phyloP scores from a whole-genome alignment of 2,797 vertebrate genomes.

The Anas bahamensis region DNA sequence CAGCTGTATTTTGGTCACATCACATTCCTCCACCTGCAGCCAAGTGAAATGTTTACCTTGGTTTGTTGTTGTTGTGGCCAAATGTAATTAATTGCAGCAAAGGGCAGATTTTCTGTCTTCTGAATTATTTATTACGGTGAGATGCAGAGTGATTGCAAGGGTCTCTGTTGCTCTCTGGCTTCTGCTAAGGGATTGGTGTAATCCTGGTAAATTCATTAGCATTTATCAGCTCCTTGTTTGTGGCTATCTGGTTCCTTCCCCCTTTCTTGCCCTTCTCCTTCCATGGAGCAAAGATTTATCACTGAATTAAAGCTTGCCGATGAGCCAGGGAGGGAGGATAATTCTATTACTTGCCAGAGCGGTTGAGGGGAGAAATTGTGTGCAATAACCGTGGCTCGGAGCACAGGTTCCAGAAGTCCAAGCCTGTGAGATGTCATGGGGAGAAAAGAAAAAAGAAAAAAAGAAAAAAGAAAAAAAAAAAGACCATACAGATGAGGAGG shows the following conservation, averaged over 20 bases:
- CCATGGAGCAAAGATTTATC: conserved; percentile 6
- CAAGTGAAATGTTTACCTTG: background rate
- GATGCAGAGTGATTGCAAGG: background rate
- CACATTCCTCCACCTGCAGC: background rate
- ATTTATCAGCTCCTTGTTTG: conserved; percentile 18
- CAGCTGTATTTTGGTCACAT: accelerated
- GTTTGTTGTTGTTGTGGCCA: background rate
- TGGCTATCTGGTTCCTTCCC: background rate
- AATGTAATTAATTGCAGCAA: background rate
- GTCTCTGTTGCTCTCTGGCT: background rate
- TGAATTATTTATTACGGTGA: background rate
- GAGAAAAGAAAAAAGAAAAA: background rate
- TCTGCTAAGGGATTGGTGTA: background rate
- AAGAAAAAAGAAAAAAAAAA: background rate
- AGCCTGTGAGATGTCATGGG: background rate
- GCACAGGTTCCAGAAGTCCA: background rate
- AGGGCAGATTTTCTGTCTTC: background rate
- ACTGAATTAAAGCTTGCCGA: conserved; percentile 9
- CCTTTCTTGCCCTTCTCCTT: background rate
- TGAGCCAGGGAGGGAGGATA: conserved; percentile 34
- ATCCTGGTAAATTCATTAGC: conserved; percentile 50
- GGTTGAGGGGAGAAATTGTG: background rate
- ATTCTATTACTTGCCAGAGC: conserved; percentile 38
- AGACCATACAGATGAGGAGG: background rate
- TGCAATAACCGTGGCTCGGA: background rate